Evolutionary conservation across 2,888 invertebrate species (phyloP).

Genomic region (Caenorhabditis doughertyi): DNA sequence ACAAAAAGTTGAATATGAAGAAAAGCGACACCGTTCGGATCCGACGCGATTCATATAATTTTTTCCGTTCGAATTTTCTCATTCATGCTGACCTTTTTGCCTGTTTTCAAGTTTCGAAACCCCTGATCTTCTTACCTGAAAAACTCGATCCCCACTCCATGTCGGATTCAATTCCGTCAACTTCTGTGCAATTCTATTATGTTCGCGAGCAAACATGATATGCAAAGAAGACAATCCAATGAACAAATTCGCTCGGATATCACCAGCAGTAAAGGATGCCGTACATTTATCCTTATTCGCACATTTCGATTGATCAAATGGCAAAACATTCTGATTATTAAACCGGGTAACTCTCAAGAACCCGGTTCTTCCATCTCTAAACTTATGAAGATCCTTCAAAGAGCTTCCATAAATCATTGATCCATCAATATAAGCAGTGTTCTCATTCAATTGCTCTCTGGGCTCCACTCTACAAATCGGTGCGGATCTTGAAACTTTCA

Average conservation of each 20-base stretch:
- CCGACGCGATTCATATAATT: too few relatives aligned
- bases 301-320: slow-evolving; percentile 81
- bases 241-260: slow-evolving; percentile 81
- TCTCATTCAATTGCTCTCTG: slow-evolving; percentile 89
- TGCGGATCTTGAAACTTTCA: slow-evolving; percentile 87
- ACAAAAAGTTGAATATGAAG: too few relatives aligned
- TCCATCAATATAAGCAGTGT: slow-evolving; percentile 93
- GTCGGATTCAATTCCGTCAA: slow-evolving; percentile 90
- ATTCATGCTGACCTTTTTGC: too few relatives aligned
- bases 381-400: slow-evolving; percentile 78
- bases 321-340: slow-evolving; percentile 77
- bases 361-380: slow-evolving; percentile 81
- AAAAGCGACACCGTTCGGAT: too few relatives aligned
- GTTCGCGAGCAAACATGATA: slow-evolving; percentile 90
- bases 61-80: too few relatives aligned
- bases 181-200: slow-evolving; percentile 91
- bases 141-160: slow-evolving; percentile 93
- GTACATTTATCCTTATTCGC: slow-evolving; percentile 75
- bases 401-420: slow-evolving; percentile 95
- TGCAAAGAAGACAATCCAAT: slow-evolving; percentile 85
- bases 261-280: slow-evolving; percentile 81
- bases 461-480: slow-evolving; percentile 97
- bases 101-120: too few relatives aligned
- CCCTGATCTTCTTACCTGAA: too few relatives aligned
- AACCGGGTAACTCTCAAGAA: slow-evolving; percentile 72